A percentile compares a stretch with the other conserved stretches of the same genome.
Evolutionary conservation across 1,140 invertebrate species (phyloP).

Genomic region (Drosophila pruinosa): DNA sequence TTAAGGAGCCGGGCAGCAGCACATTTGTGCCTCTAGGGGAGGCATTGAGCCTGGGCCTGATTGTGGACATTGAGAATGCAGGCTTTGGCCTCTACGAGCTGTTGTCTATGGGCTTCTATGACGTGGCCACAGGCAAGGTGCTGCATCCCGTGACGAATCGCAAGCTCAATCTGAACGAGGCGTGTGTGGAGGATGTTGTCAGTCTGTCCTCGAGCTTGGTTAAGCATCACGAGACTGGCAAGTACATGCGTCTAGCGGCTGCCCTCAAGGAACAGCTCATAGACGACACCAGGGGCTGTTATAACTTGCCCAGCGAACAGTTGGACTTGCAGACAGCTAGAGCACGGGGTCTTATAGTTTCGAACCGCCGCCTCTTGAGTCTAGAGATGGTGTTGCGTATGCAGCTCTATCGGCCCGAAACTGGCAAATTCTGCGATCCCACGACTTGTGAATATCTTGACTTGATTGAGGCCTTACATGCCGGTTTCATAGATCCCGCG

Average conservation of each 20-base stretch:
- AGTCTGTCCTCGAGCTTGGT: conserved; percentile 91
- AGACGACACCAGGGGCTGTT: conserved; percentile 88
- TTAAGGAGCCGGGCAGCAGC: conserved; percentile 88
- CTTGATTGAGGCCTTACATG: conserved; percentile 88
- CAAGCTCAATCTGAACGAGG: conserved; percentile 90
- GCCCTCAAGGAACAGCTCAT: conserved; percentile 90
- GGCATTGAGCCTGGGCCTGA: conserved; percentile 90
- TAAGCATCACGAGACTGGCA: conserved; percentile 88
- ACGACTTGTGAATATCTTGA: conserved; percentile 88
- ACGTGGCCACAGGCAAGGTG: conserved; percentile 88
- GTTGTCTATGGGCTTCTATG: conserved; percentile 92
- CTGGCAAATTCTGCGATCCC: conserved; percentile 91
- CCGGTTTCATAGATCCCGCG: conserved; percentile 89
- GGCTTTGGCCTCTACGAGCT: conserved; percentile 92
- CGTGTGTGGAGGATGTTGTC: conserved; percentile 91
- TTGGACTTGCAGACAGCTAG: conserved; percentile 89
- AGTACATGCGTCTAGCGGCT: conserved; percentile 89
- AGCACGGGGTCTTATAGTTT: conserved; percentile 89
- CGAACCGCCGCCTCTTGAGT: conserved; percentile 87
- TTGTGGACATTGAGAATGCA: conserved; percentile 92
- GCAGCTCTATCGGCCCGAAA: conserved; percentile 89
- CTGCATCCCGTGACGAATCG: conserved; percentile 92
- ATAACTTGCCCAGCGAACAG: conserved; percentile 86
- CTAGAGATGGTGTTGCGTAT: conserved; percentile 91
- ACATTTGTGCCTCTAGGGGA: conserved; percentile 87